These are phyloP conservation scores for Aphaenogaster floridana DNA, from an alignment of 1,140 invertebrate species.

Conservation along the genomic window DNA sequence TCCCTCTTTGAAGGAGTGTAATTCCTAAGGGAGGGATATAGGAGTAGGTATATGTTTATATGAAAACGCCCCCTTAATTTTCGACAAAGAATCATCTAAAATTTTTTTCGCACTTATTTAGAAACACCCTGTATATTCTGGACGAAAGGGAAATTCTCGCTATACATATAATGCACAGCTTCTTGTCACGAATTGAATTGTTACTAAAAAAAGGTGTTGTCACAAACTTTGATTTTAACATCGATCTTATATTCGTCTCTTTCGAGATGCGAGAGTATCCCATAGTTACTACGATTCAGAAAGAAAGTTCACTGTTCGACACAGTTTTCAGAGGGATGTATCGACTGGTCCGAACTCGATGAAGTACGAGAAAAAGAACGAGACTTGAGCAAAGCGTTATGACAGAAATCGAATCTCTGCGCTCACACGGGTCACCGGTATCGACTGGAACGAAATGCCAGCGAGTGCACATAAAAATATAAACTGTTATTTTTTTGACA, in stretches of 20 bases:
- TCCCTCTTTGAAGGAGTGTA: no score
- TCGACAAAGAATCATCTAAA: not conserved
- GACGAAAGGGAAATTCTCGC: not conserved
- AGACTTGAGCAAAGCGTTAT: not conserved
- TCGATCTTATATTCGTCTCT: not conserved
- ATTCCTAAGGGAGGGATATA: no score
- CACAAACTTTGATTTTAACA: not conserved
- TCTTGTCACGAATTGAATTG: not conserved
- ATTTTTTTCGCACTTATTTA: not conserved
- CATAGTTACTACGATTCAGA: not conserved
- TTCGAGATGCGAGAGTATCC: not conserved
- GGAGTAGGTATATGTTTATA: no score
- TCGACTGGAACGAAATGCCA: not conserved
- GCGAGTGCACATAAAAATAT: not conserved
- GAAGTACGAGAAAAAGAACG: slow-evolving; percentile 2
- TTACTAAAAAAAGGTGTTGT: not conserved
- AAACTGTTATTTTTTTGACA: slow-evolving; percentile 5
- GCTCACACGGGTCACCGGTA: not conserved
- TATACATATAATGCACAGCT: not conserved
- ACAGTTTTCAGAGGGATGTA: not conserved
- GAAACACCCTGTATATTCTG: not conserved
- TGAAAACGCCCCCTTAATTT: no score
- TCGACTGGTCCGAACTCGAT: not conserved
- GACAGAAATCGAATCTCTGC: slow-evolving; percentile 26
- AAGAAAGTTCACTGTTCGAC: not conserved